Evolutionary conservation across 1,140 invertebrate species (phyloP).

Genomic region (Protaetia brevitarsis): DNA sequence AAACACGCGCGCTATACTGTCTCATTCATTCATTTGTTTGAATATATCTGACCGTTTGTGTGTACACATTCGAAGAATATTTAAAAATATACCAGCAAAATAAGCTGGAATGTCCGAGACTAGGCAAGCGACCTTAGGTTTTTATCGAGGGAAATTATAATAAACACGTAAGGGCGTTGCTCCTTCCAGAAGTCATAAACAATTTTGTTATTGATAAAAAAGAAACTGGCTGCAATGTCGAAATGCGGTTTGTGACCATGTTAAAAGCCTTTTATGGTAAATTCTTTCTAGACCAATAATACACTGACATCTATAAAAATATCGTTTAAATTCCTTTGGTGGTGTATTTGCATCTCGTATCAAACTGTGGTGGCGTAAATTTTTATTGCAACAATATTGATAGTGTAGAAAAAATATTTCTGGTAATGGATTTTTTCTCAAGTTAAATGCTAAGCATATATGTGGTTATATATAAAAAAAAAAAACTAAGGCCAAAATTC

Average conservation of each 20-base stretch:
- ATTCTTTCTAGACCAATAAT: too few relatives aligned
- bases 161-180: not conserved
- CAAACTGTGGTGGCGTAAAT: too few relatives aligned
- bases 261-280: too few relatives aligned
- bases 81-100: not conserved
- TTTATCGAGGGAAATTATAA: not conserved
- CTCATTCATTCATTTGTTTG: not conserved
- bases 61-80: not conserved
- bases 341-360: too few relatives aligned
- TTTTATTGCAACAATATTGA: too few relatives aligned
- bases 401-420: too few relatives aligned
- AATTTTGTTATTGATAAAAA: not conserved
- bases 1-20: not conserved
- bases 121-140: not conserved
- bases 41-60: not conserved
- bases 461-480: too few relatives aligned
- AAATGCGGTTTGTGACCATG: not conserved
- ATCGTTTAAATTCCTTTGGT: too few relatives aligned
- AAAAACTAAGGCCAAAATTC: too few relatives aligned
- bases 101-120: not conserved
- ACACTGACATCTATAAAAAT: too few relatives aligned
- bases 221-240: not conserved
- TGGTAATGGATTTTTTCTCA: too few relatives aligned
- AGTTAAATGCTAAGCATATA: too few relatives aligned
- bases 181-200: not conserved